Conservation (phyloP, 37 sponge, comb jelly and placozoan species). For the Beroe forskalii region DNA sequence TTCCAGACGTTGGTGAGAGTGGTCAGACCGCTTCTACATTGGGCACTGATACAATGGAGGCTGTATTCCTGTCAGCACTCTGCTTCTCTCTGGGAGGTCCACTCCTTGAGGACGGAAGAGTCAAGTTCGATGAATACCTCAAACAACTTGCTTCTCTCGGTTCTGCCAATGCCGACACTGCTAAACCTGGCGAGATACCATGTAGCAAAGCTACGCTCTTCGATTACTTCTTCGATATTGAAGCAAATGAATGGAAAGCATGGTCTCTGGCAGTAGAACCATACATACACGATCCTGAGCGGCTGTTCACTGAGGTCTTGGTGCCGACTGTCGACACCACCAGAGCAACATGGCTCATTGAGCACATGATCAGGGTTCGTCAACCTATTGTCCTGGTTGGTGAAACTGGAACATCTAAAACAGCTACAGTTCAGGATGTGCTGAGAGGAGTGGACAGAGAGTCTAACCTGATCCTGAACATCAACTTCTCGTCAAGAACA, state of each 20-base stretch:
- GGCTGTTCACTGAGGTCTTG: conserved; percentile 88
- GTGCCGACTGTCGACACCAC: conserved; percentile 98
- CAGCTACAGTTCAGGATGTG: conserved; percentile 90
- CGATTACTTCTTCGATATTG: conserved; percentile 86
- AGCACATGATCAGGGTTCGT: conserved; percentile 86
- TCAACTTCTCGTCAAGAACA: conserved; percentile 97
- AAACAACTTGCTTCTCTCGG: conserved; percentile 80
- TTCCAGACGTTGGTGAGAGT: conserved; percentile 74
- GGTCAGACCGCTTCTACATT: conserved; percentile 53
- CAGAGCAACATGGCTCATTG: conserved; percentile 91
- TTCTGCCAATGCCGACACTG: conserved; percentile 69
- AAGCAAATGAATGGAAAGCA: conserved; percentile 78
- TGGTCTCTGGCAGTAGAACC: conserved; percentile 88
- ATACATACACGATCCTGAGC: conserved; percentile 82
- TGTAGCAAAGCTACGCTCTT: conserved; percentile 80
- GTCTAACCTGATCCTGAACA: conserved; percentile 81
- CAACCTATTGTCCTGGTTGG: conserved; percentile 94
- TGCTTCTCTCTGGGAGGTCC: conserved; percentile 94
- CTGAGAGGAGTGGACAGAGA: conserved; percentile 85
- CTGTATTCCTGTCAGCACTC: conserved; percentile 79
- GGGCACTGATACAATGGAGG: conserved; percentile 77
- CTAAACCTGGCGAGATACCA: conserved; percentile 76
- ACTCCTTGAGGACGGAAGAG: conserved; percentile 87
- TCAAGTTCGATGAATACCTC: conserved; percentile 84
- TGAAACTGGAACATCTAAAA: conserved; percentile 98